Conservation (phyloP, 2,888 invertebrate genomes). For the Synanthedon formicaeformis region DNA sequence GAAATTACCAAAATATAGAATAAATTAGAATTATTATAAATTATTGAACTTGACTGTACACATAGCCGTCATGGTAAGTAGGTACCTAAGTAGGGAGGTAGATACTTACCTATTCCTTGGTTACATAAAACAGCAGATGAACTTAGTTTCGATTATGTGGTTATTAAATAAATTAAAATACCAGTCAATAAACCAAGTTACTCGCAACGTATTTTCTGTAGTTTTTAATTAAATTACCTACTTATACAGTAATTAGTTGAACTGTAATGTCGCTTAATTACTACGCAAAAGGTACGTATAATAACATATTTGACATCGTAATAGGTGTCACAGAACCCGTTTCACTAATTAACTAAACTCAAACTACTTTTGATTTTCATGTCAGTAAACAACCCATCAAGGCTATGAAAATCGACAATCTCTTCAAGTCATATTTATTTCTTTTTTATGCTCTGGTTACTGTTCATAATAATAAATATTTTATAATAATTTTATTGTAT, state of each 20-base stretch:
- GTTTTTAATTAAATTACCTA: neutral
- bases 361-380: slow-evolving; percentile 6
- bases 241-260: neutral
- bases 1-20: too few species aligned
- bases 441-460: too few species aligned
- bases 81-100: too few species aligned
- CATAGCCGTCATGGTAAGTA: too few species aligned
- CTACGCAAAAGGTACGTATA: neutral
- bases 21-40: too few species aligned
- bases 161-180: neutral
- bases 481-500: too few species aligned
- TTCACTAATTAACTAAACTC: neutral
- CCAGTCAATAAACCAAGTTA: neutral
- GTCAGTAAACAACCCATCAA: neutral
- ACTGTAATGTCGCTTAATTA: neutral
- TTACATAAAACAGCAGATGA: too few species aligned
- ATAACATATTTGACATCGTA: neutral
- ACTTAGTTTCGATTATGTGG: neutral
- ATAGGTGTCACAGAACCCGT: neutral
- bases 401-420: neutral
- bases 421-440: neutral
- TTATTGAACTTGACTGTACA: too few species aligned
- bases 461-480: too few species aligned
- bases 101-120: too few species aligned
- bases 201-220: neutral